Conservation (phyloP, 1,140 invertebrate genomes). For the Drosophila suzukii region DNA sequence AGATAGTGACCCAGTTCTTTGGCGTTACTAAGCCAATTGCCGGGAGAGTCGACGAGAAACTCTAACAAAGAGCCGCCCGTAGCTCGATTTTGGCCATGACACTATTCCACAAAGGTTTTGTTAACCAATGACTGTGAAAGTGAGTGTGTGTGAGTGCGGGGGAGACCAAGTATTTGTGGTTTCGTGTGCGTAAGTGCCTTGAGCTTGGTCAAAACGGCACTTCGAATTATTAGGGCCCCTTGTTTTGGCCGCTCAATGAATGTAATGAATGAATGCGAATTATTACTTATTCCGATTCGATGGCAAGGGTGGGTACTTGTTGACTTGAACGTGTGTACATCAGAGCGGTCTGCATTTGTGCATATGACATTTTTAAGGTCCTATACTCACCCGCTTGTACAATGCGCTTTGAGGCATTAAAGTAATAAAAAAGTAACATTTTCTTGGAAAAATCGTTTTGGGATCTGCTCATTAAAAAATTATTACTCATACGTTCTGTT, state of each 20-base stretch:
- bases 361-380: too few relatives aligned
- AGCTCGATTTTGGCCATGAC: constrained; percentile 55
- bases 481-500: too few relatives aligned
- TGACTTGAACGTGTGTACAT: neutral
- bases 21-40: constrained; percentile 34
- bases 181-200: constrained; percentile 37
- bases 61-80: constrained; percentile 31
- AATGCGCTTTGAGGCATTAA: too few relatives aligned
- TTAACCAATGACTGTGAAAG: constrained; percentile 27
- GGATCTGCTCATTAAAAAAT: too few relatives aligned
- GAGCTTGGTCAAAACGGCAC: constrained; percentile 38
- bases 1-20: constrained; percentile 73
- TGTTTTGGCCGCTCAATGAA: constrained; percentile 38
- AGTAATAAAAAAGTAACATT: too few relatives aligned
- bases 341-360: too few relatives aligned
- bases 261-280: constrained; percentile 54
- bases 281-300: constrained; percentile 8
- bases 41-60: constrained; percentile 23
- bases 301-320: constrained; percentile 6
- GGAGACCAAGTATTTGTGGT: constrained; percentile 7
- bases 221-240: constrained; percentile 62
- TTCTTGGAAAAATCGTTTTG: too few relatives aligned
- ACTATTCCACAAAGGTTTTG: constrained; percentile 47
- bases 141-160: constrained; percentile 14
- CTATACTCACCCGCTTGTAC: too few relatives aligned